phyloP scores from a whole-genome alignment of 2,888 invertebrate species.

The Trichogramma dendrolimi region DNA sequence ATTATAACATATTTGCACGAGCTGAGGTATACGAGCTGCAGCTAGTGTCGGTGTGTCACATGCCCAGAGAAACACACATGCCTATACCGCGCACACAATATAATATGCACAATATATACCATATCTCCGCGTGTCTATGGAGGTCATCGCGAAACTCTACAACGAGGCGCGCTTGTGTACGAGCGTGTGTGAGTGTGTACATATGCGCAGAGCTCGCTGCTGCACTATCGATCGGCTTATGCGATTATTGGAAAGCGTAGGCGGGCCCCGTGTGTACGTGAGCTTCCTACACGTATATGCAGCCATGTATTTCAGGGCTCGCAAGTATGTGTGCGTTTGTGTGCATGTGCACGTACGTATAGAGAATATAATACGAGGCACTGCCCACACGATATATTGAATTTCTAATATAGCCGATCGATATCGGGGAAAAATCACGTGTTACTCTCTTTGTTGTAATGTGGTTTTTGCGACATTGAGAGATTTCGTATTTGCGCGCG shows the following conservation, averaged over 20 bases:
- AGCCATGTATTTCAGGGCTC: neutral
- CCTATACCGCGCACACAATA: too few species aligned
- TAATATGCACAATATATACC: too few species aligned
- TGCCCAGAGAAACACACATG: too few species aligned
- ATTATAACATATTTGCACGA: too few species aligned
- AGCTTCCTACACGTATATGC: constrained; percentile 20
- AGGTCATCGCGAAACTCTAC: constrained; percentile 17
- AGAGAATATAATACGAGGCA: neutral
- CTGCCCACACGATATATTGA: constrained; percentile 25
- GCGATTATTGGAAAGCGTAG: constrained; percentile 30
- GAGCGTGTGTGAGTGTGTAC: neutral
- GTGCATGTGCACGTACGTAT: too few species aligned
- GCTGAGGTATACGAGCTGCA: too few species aligned
- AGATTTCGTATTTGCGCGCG: neutral
- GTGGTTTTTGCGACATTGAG: neutral
- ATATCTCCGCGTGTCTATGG: neutral
- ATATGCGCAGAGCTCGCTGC: neutral
- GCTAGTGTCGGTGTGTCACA: too few species aligned
- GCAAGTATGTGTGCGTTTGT: neutral
- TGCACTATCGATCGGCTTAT: constrained; percentile 21
- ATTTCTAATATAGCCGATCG: constrained; percentile 29
- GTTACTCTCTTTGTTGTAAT: neutral
- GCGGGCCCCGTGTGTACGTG: constrained; percentile 14
- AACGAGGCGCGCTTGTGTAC: neutral
- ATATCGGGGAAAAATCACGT: constrained; percentile 8